Percentiles rank a stretch among this genome's conserved stretches.
These are phyloP conservation scores for Stomorhina lunata DNA, from an alignment of 2,888 invertebrate genomes.

Conservation along the genomic window DNA sequence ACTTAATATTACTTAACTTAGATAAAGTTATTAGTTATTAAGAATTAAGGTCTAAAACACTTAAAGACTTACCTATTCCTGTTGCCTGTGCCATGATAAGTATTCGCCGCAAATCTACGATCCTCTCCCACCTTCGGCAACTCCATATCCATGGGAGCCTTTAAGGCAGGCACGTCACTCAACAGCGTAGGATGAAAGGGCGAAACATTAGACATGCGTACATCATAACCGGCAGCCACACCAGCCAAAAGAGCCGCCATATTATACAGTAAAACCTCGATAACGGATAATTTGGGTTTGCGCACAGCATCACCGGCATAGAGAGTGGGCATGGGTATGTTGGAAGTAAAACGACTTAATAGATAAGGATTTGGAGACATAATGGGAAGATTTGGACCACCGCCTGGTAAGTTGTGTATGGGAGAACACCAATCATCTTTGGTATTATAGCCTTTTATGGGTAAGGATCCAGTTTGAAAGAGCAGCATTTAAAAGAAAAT, in stretches of 20 bases:
- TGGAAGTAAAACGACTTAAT: slow-evolving; percentile 78
- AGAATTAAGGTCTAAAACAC: no score
- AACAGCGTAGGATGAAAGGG: slow-evolving; percentile 90
- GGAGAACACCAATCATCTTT: slow-evolving; percentile 79
- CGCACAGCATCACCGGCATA: slow-evolving; percentile 86
- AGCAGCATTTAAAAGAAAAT: slow-evolving; percentile 43
- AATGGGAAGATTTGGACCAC: slow-evolving; percentile 74
- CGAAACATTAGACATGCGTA: slow-evolving; percentile 92
- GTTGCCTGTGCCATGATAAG: slow-evolving; percentile 92
- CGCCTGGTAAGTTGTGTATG: slow-evolving; percentile 68
- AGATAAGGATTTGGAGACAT: slow-evolving; percentile 78
- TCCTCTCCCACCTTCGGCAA: slow-evolving; percentile 68
- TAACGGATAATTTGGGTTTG: slow-evolving; percentile 79
- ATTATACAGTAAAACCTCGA: slow-evolving; percentile 86
- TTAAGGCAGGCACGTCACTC: slow-evolving; percentile 81
- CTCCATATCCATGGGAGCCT: slow-evolving; percentile 73
- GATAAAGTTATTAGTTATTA: no score
- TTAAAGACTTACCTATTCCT: slow-evolving; percentile 83
- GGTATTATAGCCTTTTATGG: slow-evolving; percentile 72
- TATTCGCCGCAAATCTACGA: slow-evolving; percentile 85
- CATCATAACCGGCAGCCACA: slow-evolving; percentile 95
- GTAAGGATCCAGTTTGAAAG: no score
- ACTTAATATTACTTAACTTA: no score
- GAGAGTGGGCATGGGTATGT: slow-evolving; percentile 89
- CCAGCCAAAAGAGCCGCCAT: slow-evolving; percentile 95